A percentile compares a stretch with the other conserved stretches of the same genome.
These are phyloP conservation scores for Orchestes rusci DNA, from an alignment of 2,888 invertebrate species.

Conservation along the genomic window DNA sequence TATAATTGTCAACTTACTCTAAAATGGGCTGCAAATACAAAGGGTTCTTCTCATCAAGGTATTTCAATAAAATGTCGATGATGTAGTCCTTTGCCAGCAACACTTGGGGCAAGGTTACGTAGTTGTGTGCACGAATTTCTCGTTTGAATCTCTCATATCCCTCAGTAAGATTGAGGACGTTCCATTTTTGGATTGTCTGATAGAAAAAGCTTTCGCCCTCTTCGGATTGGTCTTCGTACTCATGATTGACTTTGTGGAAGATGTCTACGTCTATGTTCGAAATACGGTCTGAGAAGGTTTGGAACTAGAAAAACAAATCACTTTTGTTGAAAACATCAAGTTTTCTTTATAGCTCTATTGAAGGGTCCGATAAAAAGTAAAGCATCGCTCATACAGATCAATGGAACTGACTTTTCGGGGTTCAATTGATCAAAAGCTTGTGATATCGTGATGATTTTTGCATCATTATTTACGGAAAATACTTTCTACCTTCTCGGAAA, in stretches of 20 bases:
- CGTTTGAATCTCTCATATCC: constrained; percentile 71
- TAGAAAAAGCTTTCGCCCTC: constrained; percentile 73
- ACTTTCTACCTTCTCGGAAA: too few relatives aligned
- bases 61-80: constrained; percentile 61
- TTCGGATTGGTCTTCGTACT: constrained; percentile 60
- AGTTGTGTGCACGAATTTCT: constrained; percentile 55
- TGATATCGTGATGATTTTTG: too few relatives aligned
- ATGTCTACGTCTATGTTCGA: constrained; percentile 81
- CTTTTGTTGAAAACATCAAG: not conserved
- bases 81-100: constrained; percentile 73
- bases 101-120: constrained; percentile 78
- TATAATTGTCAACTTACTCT: constrained; percentile 75
- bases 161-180: constrained; percentile 77
- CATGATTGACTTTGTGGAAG: constrained; percentile 74
- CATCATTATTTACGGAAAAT: too few relatives aligned
- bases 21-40: constrained; percentile 73
- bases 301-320: constrained; percentile 55
- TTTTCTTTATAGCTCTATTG: not conserved
- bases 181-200: constrained; percentile 82
- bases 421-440: too few relatives aligned
- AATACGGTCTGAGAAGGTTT: constrained; percentile 82
- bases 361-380: not conserved
- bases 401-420: too few relatives aligned
- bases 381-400: too few relatives aligned
- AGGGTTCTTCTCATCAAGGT: constrained; percentile 63